phyloP scores from a whole-genome alignment of 2,888 invertebrate genomes.

The Lomographa bimaculata region DNA sequence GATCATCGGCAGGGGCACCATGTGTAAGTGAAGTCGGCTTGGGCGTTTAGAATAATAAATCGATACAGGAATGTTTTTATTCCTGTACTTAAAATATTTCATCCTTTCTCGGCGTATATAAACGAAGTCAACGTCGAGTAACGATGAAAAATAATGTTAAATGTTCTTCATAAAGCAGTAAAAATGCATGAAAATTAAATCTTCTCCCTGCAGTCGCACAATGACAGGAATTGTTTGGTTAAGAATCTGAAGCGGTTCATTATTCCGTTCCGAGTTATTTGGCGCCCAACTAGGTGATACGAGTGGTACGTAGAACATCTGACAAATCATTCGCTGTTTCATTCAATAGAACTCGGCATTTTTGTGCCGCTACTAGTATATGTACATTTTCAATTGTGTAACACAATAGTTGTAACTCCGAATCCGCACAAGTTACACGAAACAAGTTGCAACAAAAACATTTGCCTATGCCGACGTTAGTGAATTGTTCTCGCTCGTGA shows the following conservation, averaged over 20 bases:
- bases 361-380: constrained; percentile 40
- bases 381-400: constrained; percentile 37
- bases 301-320: constrained; percentile 52
- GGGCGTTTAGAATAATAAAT: too few species aligned
- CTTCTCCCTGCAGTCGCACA: constrained; percentile 51
- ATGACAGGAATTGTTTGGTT: constrained; percentile 62
- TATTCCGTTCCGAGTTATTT: constrained; percentile 70
- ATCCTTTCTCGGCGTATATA: too few species aligned
- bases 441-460: constrained; percentile 82
- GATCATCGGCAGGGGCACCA: too few species aligned
- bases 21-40: too few species aligned
- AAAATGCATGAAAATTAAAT: constrained; percentile 55
- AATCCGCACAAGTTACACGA: constrained; percentile 68
- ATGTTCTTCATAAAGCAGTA: too few species aligned
- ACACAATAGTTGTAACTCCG: constrained; percentile 59
- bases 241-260: constrained; percentile 67
- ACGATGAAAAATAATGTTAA: too few species aligned
- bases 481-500: constrained; percentile 83
- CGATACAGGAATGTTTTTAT: too few species aligned
- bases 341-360: constrained; percentile 46
- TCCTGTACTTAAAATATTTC: too few species aligned
- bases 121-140: too few species aligned
- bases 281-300: constrained; percentile 62
- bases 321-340: constrained; percentile 56
- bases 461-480: constrained; percentile 81